Conservation (phyloP, 2,113 vertebrate species). For the Phalacrocorax pelagicus region DNA sequence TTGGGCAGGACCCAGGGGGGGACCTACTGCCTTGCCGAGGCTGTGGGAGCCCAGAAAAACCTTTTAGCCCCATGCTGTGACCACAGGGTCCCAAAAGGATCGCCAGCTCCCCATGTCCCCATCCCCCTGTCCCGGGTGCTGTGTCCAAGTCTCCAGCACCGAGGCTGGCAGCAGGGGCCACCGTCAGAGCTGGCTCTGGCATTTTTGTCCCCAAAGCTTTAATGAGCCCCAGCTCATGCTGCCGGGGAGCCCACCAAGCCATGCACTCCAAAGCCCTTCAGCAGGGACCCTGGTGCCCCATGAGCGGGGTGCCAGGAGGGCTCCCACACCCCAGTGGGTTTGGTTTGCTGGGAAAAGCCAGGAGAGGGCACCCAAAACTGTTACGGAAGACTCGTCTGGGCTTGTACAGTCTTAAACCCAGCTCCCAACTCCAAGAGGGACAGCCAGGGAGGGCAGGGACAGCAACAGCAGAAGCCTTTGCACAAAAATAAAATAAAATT, state of each 20-base stretch:
- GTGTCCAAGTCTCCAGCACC: not conserved
- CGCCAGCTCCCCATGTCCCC: not conserved
- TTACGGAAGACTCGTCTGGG: not conserved
- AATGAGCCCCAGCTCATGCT: not conserved
- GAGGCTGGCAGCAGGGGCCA: not conserved
- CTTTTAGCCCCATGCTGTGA: too few relatives aligned
- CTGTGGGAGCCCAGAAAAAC: not conserved
- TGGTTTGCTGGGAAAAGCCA: not conserved
- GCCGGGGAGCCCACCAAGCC: not conserved
- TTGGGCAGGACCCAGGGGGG: not conserved
- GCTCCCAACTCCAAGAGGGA: not conserved
- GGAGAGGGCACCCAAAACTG: not conserved
- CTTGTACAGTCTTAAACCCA: not conserved
- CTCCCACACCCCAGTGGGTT: rapidly evolving
- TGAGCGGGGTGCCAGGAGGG: not conserved
- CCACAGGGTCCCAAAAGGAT: not conserved
- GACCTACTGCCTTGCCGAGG: not conserved
- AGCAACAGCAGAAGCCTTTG: not conserved
- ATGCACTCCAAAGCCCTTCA: not conserved
- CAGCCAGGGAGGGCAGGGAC: not conserved
- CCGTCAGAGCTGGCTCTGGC: not conserved
- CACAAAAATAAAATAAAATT: not conserved
- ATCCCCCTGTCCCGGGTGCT: not conserved
- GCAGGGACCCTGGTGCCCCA: not conserved
- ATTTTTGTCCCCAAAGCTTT: not conserved